These are phyloP conservation scores for Lysiphlebus fabarum DNA, from an alignment of 1,140 invertebrate genomes.

Conservation along the genomic window DNA sequence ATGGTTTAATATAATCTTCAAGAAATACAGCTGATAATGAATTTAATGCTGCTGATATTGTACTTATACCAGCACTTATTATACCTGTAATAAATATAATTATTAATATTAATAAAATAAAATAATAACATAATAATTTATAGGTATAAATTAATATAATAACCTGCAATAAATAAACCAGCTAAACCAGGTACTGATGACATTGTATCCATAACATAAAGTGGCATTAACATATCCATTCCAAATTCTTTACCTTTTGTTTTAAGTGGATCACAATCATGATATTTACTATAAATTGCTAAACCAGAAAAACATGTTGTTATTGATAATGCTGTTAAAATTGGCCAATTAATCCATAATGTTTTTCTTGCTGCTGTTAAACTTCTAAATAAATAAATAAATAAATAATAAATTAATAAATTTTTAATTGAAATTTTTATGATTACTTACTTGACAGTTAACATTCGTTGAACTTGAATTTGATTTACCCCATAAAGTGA, in stretches of 20 bases:
- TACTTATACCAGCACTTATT: conserved; percentile 81
- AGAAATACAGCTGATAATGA: conserved; percentile 83
- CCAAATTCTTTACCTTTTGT: conserved; percentile 54
- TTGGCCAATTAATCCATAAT: conserved; percentile 69
- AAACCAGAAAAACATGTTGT: conserved; percentile 75
- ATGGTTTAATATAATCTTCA: conserved; percentile 72
- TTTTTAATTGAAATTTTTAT: background rate
- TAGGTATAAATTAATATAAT: background rate
- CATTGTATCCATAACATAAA: conserved; percentile 77
- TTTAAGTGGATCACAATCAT: conserved; percentile 69
- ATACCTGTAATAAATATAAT: conserved; percentile 55
- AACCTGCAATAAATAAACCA: conserved; percentile 74
- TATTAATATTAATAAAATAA: background rate
- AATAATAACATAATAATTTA: background rate
- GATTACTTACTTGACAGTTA: conserved; percentile 64
- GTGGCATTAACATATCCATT: conserved; percentile 66
- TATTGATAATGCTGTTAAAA: conserved; percentile 66
- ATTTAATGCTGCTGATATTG: conserved; percentile 81
- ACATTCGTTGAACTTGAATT: conserved; percentile 78
- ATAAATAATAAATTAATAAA: conserved; percentile 9
- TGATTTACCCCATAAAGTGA: conserved; percentile 82
- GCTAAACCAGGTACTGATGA: conserved; percentile 66
- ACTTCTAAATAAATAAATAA: conserved; percentile 37
- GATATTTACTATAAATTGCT: conserved; percentile 74
- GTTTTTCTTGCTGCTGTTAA: conserved; percentile 63